Base-by-base conservation (phyloP, 2,888 invertebrate genomes). In the Taphrorychus bicolor region DNA sequence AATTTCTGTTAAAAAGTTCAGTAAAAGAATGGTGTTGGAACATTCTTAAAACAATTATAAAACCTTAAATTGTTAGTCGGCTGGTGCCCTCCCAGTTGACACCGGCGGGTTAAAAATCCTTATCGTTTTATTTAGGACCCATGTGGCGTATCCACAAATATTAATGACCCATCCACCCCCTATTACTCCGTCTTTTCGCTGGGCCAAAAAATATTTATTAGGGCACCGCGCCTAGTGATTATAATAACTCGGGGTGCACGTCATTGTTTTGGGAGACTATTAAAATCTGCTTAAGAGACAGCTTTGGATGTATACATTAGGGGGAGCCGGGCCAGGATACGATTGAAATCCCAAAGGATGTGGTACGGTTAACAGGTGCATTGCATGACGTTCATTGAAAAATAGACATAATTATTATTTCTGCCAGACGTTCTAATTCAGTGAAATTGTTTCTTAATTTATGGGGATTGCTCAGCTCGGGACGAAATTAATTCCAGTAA, bases 211-310 rank as follows among this genome's bases (percentile, higher is more conserved):
- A 78, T 78, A 78, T 78, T 78, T 78, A 78, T 78, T 78, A 76
- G 73, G 72, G 74, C 70, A 68, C 66, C 73, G 74, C 74, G 75
- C 66, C 76, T 76, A 77, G 76, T 77, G 76, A 75, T 77, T 77
- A 76, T 75, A 73, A 76, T 75, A 73, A 16, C 75, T 73, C 75
- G 73, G 78, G 77, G 78, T 75, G 78, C 76, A 76, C 77, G 78
- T 79, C 79, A 78, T 80, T 79, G 80, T 80, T 80, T 80, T 79
- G 76, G 77, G 77, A 80, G 77, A 79, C 83, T 83, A 85, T 85
- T 85, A 85, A 85, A 85, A 84, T 85, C 83, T 84, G 84, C 84
- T 84, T 85, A 84, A 82, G 79, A 66, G 69, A 66, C 69, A 64
- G 59, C 57, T 56, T 59, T 52, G 59, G 53, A 64, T 51, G 64